Percentiles rank a stretch among this genome's conserved stretches.
Evolutionary conservation across 2,888 invertebrate genomes (phyloP).

Genomic region (Tridacna crocea): DNA sequence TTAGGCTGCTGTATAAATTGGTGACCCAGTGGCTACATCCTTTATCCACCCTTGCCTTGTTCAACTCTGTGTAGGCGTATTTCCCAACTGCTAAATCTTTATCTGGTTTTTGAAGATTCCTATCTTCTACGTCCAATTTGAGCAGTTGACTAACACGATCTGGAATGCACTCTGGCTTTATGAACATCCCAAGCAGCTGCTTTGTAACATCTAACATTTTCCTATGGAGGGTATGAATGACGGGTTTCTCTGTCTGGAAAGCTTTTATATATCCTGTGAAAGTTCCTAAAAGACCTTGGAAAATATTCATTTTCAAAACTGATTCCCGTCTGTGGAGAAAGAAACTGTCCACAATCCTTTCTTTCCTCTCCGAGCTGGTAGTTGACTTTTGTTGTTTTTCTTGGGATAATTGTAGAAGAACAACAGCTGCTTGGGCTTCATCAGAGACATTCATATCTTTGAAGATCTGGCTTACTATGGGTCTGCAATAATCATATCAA

Average conservation of each 20-base stretch:
- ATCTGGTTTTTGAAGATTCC: conserved; percentile 34
- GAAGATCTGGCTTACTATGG: conserved; percentile 30
- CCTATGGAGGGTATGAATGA: conserved; percentile 36
- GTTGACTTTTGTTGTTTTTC: conserved; percentile 39
- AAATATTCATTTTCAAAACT: conserved; percentile 17
- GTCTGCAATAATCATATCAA: conserved; percentile 16
- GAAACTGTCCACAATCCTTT: conserved; percentile 25
- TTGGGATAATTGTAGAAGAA: conserved; percentile 32
- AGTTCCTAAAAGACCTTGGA: conserved; percentile 15
- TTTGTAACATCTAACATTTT: conserved; percentile 28
- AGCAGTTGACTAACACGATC: conserved; percentile 23
- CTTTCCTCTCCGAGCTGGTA: conserved; percentile 36
- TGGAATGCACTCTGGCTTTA: conserved; percentile 29
- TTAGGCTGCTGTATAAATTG: conserved; percentile 23
- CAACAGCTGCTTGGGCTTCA: conserved; percentile 37
- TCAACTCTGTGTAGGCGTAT: conserved; percentile 33
- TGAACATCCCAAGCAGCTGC: conserved; percentile 28
- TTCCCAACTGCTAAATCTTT: conserved; percentile 43
- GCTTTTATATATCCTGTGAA: conserved; percentile 1
- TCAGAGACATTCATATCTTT: conserved; percentile 33
- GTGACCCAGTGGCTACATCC: conserved; percentile 30
- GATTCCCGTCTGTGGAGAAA: conserved; percentile 27
- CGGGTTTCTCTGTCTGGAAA: conserved; percentile 30
- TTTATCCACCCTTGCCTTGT: conserved; percentile 36
- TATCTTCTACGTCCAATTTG: conserved; percentile 37